These are phyloP conservation scores for Phaethornis superciliosus DNA, from an alignment of 2,113 vertebrate genomes.

Conservation along the genomic window DNA sequence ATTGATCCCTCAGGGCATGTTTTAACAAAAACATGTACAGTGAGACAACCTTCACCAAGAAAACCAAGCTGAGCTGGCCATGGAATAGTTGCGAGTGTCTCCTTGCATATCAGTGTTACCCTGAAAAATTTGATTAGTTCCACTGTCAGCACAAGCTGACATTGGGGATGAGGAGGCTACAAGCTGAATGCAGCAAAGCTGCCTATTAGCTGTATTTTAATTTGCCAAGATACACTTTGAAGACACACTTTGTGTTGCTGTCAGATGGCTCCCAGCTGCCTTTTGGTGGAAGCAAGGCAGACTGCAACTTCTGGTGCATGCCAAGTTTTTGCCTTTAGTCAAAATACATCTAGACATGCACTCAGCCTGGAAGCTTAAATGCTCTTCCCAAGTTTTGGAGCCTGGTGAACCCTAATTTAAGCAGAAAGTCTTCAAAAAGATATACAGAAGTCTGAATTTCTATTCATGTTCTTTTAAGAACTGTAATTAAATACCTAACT, in stretches of 20 bases:
- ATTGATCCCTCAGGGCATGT: background rate
- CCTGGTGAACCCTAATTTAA: background rate
- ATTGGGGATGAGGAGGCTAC: background rate
- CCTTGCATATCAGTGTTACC: background rate
- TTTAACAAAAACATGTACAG: background rate
- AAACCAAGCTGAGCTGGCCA: background rate
- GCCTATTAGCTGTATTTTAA: background rate
- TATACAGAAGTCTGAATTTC: background rate
- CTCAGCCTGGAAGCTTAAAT: background rate
- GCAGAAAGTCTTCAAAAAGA: background rate
- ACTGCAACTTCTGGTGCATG: fast-evolving
- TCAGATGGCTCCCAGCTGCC: background rate
- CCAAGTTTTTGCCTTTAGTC: fast-evolving
- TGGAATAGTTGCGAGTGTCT: background rate
- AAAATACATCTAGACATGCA: background rate
- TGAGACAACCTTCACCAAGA: background rate
- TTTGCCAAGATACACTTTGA: background rate
- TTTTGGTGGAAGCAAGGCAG: background rate
- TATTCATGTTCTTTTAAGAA: background rate
- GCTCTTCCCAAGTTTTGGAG: background rate
- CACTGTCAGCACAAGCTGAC: background rate
- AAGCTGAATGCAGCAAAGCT: background rate
- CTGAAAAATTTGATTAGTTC: background rate
- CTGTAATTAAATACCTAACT: background rate
- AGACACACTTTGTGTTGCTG: background rate